Evolutionary conservation across 2,797 vertebrate genomes (phyloP).

Genomic region (Lepus townsendii): DNA sequence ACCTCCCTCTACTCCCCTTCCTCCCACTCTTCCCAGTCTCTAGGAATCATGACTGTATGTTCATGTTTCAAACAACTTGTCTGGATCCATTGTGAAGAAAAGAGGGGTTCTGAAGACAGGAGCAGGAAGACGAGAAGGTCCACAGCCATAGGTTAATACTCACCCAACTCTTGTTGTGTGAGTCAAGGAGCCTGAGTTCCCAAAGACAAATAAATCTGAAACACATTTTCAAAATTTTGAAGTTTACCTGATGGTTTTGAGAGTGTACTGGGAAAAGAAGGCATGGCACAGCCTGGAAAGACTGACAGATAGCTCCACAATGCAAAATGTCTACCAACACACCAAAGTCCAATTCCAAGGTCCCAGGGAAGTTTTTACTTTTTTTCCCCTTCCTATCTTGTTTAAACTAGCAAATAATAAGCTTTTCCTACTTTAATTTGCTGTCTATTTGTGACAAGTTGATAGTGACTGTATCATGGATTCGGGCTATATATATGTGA

Average conservation of each 20-base stretch:
- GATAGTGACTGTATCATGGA: constrained; percentile 82
- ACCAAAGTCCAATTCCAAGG: constrained; percentile 78
- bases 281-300: constrained; percentile 84
- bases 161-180: constrained; percentile 69
- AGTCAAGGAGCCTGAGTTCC: constrained; percentile 78
- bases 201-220: constrained; percentile 86
- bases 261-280: constrained; percentile 82
- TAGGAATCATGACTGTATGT: too few relatives aligned
- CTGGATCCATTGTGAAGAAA: constrained; percentile 73
- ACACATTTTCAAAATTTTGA: constrained; percentile 81
- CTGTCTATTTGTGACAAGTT: constrained; percentile 85
- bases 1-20: too few relatives aligned
- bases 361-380: constrained; percentile 70
- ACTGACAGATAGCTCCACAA: constrained; percentile 84
- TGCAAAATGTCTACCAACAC: constrained; percentile 84
- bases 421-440: constrained; percentile 86
- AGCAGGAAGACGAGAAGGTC: neutral
- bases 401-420: constrained; percentile 87
- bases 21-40: too few relatives aligned
- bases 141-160: constrained; percentile 69
- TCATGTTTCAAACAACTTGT: neutral
- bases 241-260: constrained; percentile 54
- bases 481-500: constrained; percentile 82
- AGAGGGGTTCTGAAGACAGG: neutral
- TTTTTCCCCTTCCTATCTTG: constrained; percentile 77